Evolutionary conservation across 2,888 invertebrate species (phyloP), one percentile per base, ranked within the genome.

Genomic region (Polydrusus cervinus): DNA sequence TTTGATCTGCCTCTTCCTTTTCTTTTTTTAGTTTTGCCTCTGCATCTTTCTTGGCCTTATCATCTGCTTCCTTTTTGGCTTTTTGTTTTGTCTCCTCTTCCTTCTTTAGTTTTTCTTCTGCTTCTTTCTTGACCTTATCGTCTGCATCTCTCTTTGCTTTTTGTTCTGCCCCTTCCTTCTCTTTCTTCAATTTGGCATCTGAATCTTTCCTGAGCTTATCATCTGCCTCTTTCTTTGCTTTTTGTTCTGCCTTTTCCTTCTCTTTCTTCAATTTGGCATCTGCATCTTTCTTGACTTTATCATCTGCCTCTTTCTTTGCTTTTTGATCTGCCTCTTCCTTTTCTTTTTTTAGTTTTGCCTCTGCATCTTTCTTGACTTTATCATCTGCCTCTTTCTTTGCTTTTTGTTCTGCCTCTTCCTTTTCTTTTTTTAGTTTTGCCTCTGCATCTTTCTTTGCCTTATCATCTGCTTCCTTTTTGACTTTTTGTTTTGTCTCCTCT

Each of bases 381-480:
- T 77, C 77, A 57, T 82, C 71, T 0, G 74, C 76, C 67, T 75
- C 76, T 71, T 79, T 76, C 81, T 75, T 7, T 64, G 55, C 66
- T 75, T 61, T 72, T 79, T 66, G 65, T 51, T 79, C 77, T 53
- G 73, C 80, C 71, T 61, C 74, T 64, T 57, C 55, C 60, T 72
- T 64, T 13, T 25, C 49, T 16, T 16, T 18, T 60, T 81, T 73
- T 40, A 70, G 69, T 73, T 78, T 67, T 60, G 78, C 65, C 66
- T 78, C 74, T 25, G 65, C 75, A 61, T 74, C 72, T 18, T 73
- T 49, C 68, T 75, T 62, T 84, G 86, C 77, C 86, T 86, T 77
- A 40, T 13, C 55, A 34, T 51, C 55, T 3, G 67, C 61, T 1
- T 74, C 72, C 13, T 70, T 49, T 65, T 75, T 67, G 84, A 86